Evolutionary conservation across 2,888 invertebrate species (phyloP), one percentile per base, ranked within the genome.

Genomic region (Drosophila mettleri): DNA sequence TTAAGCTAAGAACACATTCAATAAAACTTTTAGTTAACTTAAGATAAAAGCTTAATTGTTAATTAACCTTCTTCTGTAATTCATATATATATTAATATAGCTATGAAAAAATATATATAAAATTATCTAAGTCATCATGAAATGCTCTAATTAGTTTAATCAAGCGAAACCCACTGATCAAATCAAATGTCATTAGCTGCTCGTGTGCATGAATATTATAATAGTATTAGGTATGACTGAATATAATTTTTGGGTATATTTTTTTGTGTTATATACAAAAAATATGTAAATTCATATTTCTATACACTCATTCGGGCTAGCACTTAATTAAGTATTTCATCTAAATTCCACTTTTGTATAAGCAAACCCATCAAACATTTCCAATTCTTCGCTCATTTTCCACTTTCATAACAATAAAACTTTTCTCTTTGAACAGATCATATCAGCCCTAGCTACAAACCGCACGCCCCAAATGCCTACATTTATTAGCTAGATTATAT

Each of bases 111-210:
- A 3, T n/a, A 14, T 20, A 14, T 22, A 3, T 27, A 16, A 27
- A 16, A 45, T 29, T 29, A 16, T 29, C 27, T 2, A 18, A 45
- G 18, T 18, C 7, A 3, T 27, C 16, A 3, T 16, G 29, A 18
- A 6, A 2, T 12, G 27, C 27, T 45, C 27, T 18, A 45, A 45
- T 45, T 45, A 45, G 16, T 18, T 27, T 45, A 9, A 16, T 27
- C 16, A 1, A 12, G 27, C 27, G 12, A 29, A 31, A 10, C 7
- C 12, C 29, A 29, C 45, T 45, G n/a, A n/a, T n/a, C n/a, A n/a
- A n/a, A n/a, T n/a, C n/a, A n/a, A n/a, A n/a, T n/a, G 16, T 45
- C 45, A 45, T 45, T 45, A 29, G 45, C 7, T 12, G 27, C 12
- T 29, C 16, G 45, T 29, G 45, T 12, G 41, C 41, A 41, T 22